Conservation (phyloP, 2,113 vertebrate genomes). For the Ptilorrhoa leucosticta region DNA sequence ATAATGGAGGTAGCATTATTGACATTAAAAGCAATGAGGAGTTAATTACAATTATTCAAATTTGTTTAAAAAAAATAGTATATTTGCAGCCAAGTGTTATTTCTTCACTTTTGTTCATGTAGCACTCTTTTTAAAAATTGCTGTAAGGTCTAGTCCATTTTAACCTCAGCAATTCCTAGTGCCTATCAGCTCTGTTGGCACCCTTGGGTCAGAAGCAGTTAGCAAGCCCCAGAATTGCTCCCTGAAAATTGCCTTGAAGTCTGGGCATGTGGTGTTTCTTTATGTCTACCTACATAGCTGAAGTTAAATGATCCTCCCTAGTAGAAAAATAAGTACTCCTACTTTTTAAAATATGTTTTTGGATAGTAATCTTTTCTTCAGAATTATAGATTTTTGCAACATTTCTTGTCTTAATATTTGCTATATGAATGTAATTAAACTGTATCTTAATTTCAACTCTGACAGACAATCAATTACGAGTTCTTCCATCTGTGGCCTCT, state of each 20-base stretch:
- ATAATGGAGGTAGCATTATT: background rate
- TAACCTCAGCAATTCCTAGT: background rate
- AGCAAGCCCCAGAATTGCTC: background rate
- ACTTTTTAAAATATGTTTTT: background rate
- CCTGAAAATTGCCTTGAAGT: background rate
- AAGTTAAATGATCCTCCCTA: background rate
- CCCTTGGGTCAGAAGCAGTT: background rate
- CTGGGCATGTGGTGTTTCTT: background rate
- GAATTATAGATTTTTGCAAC: background rate
- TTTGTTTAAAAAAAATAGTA: background rate
- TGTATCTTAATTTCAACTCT: background rate
- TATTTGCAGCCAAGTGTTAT: background rate
- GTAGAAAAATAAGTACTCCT: rapidly evolving
- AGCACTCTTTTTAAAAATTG: background rate
- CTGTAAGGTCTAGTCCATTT: background rate
- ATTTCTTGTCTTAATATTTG: background rate
- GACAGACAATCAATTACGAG: background rate
- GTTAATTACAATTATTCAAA: background rate
- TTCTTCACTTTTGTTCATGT: background rate
- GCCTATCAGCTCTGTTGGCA: background rate
- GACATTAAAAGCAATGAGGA: background rate
- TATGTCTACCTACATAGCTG: background rate
- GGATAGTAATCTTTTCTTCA: background rate
- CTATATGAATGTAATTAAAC: background rate
- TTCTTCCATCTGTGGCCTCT: background rate